Base-by-base conservation (phyloP, 2,113 vertebrate species). In the Panurus biarmicus region DNA sequence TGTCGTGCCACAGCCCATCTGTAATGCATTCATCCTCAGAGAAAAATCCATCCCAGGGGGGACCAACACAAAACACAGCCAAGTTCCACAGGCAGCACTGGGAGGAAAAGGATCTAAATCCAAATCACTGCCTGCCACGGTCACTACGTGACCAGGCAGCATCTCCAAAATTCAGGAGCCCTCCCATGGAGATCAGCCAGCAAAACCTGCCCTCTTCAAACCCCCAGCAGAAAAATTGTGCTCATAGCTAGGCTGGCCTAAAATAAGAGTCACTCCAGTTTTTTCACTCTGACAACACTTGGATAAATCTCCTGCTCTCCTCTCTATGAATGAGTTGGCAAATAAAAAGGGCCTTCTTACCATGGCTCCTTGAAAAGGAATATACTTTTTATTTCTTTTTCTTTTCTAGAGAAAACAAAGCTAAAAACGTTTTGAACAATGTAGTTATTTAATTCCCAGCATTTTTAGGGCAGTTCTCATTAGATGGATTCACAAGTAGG, bases 41-140 rank as follows among this genome's bases (percentile, higher is more conserved):
- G 56, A 92, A 83, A 75, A 92, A 92, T 44, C 58, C 79, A 36
- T 51, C 96, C 72, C 82, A 12, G 48, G 79, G 92, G 92, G 92
- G 88, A 45, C 21, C 60, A 74, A 9, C 56, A n/a, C 16, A 12
- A 86, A 93, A 74, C 21, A 54, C 38, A 92, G 81, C 58, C 87
- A 83, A 76, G 66, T 47, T 64, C 38, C 40, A 45, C 14, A 53
- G 78, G 57, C 60, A 85, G 66, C 22, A 16, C 13, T n/a, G 56
- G 8, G 38, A 89, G 58, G 47, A 56, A 87, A 80, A 78, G 17
- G 38, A 23, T 77, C 71, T 79, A 70, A 93, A 76, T 58, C 29
- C 62, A 87, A 75, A 69, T 74, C 82, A 12, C 47, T 57, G 66
- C n/a, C 57, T 75, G 74, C 25, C 21, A 44, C 12, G 14, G 57